Evolutionary conservation across 2,113 vertebrate genomes (phyloP).

Genomic region (Phoenicopterus ruber): DNA sequence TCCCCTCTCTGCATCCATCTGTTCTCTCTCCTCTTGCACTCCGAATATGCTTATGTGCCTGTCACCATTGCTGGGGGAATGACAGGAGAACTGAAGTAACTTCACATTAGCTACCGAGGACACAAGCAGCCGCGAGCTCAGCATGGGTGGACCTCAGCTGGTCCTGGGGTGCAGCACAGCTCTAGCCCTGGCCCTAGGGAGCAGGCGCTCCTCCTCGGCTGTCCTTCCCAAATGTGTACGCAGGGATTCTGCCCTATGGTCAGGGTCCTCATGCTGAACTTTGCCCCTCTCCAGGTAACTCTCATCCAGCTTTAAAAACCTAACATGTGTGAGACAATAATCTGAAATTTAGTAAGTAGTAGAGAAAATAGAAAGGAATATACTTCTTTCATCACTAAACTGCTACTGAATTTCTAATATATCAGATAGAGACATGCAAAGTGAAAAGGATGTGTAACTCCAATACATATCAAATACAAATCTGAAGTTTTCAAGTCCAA

Average conservation of each 20-base stretch:
- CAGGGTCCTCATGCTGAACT: background rate
- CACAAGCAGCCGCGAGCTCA: accelerated
- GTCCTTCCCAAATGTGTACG: accelerated
- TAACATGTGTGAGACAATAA: background rate
- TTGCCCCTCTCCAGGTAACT: background rate
- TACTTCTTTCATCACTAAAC: background rate
- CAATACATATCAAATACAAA: background rate
- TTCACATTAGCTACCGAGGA: background rate
- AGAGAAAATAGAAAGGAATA: background rate
- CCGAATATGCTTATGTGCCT: background rate
- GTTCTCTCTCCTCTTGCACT: background rate
- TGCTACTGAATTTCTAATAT: background rate
- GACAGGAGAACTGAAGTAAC: background rate
- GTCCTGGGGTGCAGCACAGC: background rate
- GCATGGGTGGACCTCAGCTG: accelerated
- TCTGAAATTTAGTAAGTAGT: background rate
- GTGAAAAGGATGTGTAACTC: background rate
- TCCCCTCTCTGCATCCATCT: constrained; percentile 12
- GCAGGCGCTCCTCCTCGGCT: accelerated
- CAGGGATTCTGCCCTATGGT: background rate
- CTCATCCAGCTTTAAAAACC: background rate
- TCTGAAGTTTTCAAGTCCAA: background rate
- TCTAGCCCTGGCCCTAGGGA: no score
- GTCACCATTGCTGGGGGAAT: background rate
- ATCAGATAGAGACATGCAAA: background rate